These are phyloP conservation scores for Zaprionus kolodkinae DNA, from an alignment of 1,140 invertebrate species.

Conservation along the genomic window DNA sequence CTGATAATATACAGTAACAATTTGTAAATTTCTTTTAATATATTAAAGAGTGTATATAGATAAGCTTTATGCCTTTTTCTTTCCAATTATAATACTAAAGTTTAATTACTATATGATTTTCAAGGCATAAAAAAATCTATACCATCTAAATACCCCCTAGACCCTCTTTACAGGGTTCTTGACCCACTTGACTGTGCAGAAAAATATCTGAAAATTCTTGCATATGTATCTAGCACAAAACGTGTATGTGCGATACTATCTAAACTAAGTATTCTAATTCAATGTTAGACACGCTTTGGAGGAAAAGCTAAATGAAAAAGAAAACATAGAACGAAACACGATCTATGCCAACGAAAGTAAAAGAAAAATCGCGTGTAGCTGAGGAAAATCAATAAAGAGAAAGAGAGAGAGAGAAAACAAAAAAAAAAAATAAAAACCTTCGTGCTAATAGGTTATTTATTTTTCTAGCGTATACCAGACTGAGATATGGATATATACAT, in stretches of 20 bases:
- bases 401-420: background rate
- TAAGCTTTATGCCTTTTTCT: background rate
- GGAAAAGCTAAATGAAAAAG: slow-evolving; percentile 5
- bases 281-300: slow-evolving; percentile 49
- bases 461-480: slow-evolving; percentile 50
- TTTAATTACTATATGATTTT: background rate
- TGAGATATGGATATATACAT: slow-evolving; percentile 35
- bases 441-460: slow-evolving; percentile 81
- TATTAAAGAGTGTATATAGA: background rate
- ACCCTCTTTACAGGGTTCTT: background rate
- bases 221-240: background rate
- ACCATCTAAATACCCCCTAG: background rate
- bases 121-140: background rate
- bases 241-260: background rate
- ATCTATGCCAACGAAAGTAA: slow-evolving; percentile 74
- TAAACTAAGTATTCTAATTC: slow-evolving; percentile 10
- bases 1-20: background rate
- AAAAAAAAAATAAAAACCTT: slow-evolving; percentile 51
- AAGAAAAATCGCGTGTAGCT: slow-evolving; percentile 54
- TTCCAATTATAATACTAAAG: background rate
- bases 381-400: slow-evolving; percentile 70
- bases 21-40: background rate
- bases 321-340: slow-evolving; percentile 21
- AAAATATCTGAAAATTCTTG: slow-evolving; percentile 1
- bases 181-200: background rate